Evolutionary conservation across 1,140 invertebrate genomes (phyloP).

Genomic region (Drosophila nigrodunni): DNA sequence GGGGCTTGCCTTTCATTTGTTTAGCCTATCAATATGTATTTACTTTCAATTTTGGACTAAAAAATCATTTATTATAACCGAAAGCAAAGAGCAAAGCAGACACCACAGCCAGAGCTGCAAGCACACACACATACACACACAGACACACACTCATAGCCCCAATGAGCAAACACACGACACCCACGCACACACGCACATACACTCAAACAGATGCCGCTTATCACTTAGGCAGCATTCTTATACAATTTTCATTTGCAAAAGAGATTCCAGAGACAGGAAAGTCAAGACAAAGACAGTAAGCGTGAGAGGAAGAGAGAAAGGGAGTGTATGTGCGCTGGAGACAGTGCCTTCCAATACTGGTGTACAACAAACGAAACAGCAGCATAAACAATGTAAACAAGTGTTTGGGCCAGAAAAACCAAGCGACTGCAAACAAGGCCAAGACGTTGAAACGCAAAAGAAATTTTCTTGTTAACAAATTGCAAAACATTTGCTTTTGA

Average conservation of each 20-base stretch:
- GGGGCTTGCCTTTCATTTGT: not conserved
- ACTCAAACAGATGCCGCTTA: constrained; percentile 48
- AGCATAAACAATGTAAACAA: constrained; percentile 57
- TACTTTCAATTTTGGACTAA: constrained; percentile 77
- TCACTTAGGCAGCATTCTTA: constrained; percentile 59
- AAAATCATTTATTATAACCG: constrained; percentile 70
- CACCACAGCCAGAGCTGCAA: constrained; percentile 7
- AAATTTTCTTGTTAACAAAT: constrained; percentile 83
- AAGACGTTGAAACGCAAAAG: constrained; percentile 60
- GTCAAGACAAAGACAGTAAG: not conserved
- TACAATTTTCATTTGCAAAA: constrained; percentile 60
- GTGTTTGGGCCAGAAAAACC: constrained; percentile 41
- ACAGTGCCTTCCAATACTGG: constrained; percentile 31
- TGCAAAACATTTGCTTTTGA: constrained; percentile 82
- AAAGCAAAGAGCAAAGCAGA: constrained; percentile 35
- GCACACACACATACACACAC: constrained; percentile 6
- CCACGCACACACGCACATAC: constrained; percentile 34
- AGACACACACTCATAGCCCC: not conserved
- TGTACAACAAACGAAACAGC: constrained; percentile 42
- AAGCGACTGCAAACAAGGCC: constrained; percentile 38
- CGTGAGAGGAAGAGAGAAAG: not conserved
- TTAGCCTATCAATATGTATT: constrained; percentile 69
- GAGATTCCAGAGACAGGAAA: constrained; percentile 1
- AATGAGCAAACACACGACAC: constrained; percentile 25
- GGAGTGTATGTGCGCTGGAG: not conserved